Base-by-base conservation (phyloP, 37 sponge, comb jelly and placozoan genomes). In the Agelas oroides region DNA sequence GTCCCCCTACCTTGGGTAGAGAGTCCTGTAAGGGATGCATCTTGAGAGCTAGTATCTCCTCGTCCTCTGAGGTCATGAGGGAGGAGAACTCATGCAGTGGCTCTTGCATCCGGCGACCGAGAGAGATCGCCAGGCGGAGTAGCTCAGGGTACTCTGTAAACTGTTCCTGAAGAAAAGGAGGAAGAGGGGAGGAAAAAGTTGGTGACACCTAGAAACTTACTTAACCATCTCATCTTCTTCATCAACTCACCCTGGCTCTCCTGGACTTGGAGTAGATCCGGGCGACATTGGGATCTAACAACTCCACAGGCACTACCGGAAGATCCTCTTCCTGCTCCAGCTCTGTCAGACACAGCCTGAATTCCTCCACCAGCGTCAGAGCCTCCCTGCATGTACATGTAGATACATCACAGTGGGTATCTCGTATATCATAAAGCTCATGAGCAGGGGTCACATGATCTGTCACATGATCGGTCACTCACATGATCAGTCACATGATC, bases 71-170 rank as follows among this genome's bases (percentile, higher is more conserved):
- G 37, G 53, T 41, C 32, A 75, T 71, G 31, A 98, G 86, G 21
- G 93, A 68, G 2, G 90, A 65, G 62, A 95, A 93, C 84, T 98
- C 99, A 14, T 84, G 70, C 13, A 98, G 83, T 19, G 97, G 95
- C 41, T 98, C 99, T 66, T 90, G 87, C 21, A 86, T 39, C 19
- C 94, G 55, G 31, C 99, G 83, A 32, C 92, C 93, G n/a, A 98
- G 73, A 21, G 99, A 96, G 34, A 98, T 71, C 21, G 99, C 97
- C 77, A 77, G 38, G 24, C 78, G 54, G 55, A 97, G 73, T 65
- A 82, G 73, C 35, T 86, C 86, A 53, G 90, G 89, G 64, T 96
- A 94, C 34, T 89, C 79, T 0, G 97, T 95, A 65, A 92, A 98
- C 75, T 87, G 89, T 25, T 90, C 90, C 87, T 90, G 62, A 18